phyloP scores from a whole-genome alignment of 2,113 vertebrate species.

The Polypterus senegalus region DNA sequence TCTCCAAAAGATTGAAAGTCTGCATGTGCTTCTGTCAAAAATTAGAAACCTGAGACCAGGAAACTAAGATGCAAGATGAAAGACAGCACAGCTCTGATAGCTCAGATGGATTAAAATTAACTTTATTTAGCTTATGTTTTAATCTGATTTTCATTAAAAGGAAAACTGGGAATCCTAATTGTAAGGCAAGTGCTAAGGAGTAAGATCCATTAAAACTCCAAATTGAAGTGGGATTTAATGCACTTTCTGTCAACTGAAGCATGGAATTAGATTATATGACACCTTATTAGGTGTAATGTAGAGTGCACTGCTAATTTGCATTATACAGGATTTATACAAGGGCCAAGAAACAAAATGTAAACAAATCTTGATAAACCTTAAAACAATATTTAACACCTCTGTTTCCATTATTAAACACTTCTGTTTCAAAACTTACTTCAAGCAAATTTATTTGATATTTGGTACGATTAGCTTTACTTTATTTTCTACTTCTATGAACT shows the following conservation, averaged over 20 bases:
- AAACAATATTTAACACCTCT: too few relatives aligned
- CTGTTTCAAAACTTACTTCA: too few relatives aligned
- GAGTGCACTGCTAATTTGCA: constrained; percentile 28
- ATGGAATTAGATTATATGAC: constrained; percentile 69
- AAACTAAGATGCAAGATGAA: constrained; percentile 29
- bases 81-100: constrained; percentile 36
- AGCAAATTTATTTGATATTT: too few relatives aligned
- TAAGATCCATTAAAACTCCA: constrained; percentile 67
- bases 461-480: too few relatives aligned
- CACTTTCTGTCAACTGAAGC: constrained; percentile 58
- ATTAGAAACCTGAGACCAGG: constrained; percentile 36
- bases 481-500: too few relatives aligned
- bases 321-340: constrained; percentile 32
- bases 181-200: constrained; percentile 54
- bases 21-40: constrained; percentile 18
- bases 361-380: constrained; percentile 1
- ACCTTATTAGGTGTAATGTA: constrained; percentile 63
- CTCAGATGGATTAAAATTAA: constrained; percentile 50
- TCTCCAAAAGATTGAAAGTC: constrained; percentile 26
- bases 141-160: constrained; percentile 69
- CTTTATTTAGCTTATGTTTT: constrained; percentile 65
- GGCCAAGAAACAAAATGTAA: constrained; percentile 43
- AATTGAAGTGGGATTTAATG: constrained; percentile 55
- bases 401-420: too few relatives aligned
- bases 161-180: constrained; percentile 58